These are phyloP conservation scores for Aphis gossypii DNA, from an alignment of 1,140 invertebrate genomes.

Conservation along the genomic window DNA sequence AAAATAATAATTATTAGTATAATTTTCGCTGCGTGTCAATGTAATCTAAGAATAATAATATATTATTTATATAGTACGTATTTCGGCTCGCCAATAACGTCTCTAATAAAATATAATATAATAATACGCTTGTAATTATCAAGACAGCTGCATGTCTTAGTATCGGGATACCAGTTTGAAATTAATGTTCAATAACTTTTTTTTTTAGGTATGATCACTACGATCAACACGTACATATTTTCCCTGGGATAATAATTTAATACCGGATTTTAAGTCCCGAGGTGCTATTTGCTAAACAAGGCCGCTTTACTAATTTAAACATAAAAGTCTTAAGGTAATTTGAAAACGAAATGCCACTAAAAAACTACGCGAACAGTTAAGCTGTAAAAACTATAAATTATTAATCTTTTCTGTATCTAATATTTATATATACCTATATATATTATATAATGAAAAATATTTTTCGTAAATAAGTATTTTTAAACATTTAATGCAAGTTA, in stretches of 20 bases:
- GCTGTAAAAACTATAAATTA: constrained; percentile 29
- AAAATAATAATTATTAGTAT: constrained; percentile 22
- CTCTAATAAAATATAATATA: not conserved
- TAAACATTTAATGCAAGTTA: not conserved
- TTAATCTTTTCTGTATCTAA: not conserved
- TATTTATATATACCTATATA: too few species aligned
- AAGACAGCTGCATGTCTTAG: not conserved
- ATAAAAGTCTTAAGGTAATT: constrained; percentile 20
- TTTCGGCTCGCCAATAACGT: constrained; percentile 13
- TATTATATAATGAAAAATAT: not conserved
- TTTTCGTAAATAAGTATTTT: constrained; percentile 11
- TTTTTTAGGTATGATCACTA: not conserved
- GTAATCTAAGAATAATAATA: not conserved
- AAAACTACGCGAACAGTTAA: constrained; percentile 23
- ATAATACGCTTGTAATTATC: constrained; percentile 19
- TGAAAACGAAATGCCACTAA: constrained; percentile 12
- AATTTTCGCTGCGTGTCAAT: not conserved
- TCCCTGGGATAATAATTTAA: not conserved
- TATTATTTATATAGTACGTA: not conserved
- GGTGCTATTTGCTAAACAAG: constrained; percentile 27
- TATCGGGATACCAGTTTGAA: constrained; percentile 39
- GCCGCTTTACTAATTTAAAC: constrained; percentile 34
- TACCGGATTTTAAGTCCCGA: constrained; percentile 30
- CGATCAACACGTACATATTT: not conserved
- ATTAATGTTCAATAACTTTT: constrained; percentile 39